Conservation (phyloP, 2,797 vertebrate species). For the Carapus acus region DNA sequence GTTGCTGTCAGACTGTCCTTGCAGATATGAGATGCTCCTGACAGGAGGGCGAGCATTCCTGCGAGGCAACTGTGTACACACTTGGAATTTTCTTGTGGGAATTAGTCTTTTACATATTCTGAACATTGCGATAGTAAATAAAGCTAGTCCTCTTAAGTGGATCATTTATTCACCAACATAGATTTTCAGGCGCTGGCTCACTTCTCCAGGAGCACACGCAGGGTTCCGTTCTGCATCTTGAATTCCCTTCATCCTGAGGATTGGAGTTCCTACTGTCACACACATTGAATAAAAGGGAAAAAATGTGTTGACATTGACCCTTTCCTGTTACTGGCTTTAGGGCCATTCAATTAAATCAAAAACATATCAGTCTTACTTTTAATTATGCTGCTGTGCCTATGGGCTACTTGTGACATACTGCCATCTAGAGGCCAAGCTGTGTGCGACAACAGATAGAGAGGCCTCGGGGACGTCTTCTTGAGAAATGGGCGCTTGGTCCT, state of each 20-base stretch:
- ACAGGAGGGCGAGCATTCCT: constrained; percentile 39
- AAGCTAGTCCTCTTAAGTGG: constrained; percentile 49
- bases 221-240: constrained; percentile 36
- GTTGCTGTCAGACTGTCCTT: constrained; percentile 39
- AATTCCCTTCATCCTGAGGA: constrained; percentile 50
- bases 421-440: constrained; percentile 65
- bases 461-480: too few species aligned
- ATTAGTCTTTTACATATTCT: constrained; percentile 24
- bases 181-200: constrained; percentile 55
- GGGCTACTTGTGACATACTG: constrained; percentile 64
- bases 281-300: too few species aligned
- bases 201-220: constrained; percentile 54
- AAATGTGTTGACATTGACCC: constrained; percentile 39
- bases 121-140: constrained; percentile 44
- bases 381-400: constrained; percentile 52
- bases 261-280: constrained; percentile 46
- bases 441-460: constrained; percentile 9
- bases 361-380: constrained; percentile 62
- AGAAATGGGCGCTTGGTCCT: too few species aligned
- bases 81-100: not conserved
- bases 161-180: constrained; percentile 65
- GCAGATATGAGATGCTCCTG: constrained; percentile 27
- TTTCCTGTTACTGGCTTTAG: constrained; percentile 42
- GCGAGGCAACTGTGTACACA: constrained; percentile 33
- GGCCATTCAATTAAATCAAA: constrained; percentile 66